Evolutionary conservation across 2,797 vertebrate genomes (phyloP).

Genomic region (Chrysocyon brachyurus): DNA sequence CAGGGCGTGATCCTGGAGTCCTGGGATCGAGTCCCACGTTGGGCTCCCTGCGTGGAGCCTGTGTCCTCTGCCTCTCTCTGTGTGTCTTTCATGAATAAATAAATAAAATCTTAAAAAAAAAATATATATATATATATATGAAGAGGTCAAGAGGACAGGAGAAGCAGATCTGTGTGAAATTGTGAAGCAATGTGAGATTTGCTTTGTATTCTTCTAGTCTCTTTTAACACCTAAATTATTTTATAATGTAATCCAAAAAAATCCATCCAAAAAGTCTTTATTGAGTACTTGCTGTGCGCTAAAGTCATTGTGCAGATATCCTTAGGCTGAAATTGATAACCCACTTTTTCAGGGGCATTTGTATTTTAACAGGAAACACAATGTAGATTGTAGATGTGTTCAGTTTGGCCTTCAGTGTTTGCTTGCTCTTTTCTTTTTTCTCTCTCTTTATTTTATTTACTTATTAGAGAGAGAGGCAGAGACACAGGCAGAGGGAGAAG

Average conservation of each 20-base stretch:
- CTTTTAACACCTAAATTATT: not conserved
- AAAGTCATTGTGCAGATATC: not conserved
- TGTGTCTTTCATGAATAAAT: too few relatives aligned
- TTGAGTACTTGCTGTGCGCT: not conserved
- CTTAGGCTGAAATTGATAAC: not conserved
- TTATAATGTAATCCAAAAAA: not conserved
- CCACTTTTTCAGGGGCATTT: not conserved
- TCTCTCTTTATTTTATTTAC: not conserved
- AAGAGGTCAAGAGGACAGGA: not conserved
- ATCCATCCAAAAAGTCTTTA: not conserved
- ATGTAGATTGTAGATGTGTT: not conserved
- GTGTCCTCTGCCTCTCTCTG: too few relatives aligned
- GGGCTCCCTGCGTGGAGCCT: too few relatives aligned
- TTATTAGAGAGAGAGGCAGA: not conserved
- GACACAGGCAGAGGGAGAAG: not conserved
- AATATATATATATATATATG: too few relatives aligned
- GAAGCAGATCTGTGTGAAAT: slow-evolving; percentile 1
- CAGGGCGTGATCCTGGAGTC: too few relatives aligned
- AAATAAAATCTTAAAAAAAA: too few relatives aligned
- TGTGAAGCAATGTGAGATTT: slow-evolving; percentile 18
- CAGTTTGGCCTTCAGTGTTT: slow-evolving; percentile 1
- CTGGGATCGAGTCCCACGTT: too few relatives aligned
- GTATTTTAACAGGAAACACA: slow-evolving; percentile 24
- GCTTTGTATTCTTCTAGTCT: slow-evolving; percentile 23
- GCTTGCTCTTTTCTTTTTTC: not conserved